These are phyloP conservation scores for Philhelius pedissequus DNA, from an alignment of 2,888 invertebrate species.

Conservation along the genomic window DNA sequence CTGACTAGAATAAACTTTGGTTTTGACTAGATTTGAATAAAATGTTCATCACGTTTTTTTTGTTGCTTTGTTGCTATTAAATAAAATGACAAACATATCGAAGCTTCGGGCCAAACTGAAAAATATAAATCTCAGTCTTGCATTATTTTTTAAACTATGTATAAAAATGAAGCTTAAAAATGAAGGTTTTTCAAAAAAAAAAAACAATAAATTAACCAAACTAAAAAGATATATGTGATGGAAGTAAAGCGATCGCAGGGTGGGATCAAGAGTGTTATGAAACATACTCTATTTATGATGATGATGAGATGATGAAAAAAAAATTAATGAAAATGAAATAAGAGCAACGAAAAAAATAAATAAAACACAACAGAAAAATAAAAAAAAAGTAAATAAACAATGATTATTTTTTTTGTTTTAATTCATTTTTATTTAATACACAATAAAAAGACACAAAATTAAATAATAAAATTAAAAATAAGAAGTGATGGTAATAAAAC, in stretches of 20 bases:
- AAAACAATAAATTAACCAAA: background rate
- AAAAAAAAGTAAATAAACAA: conserved; percentile 59
- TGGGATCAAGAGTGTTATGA: conserved; percentile 22
- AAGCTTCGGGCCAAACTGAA: conserved; percentile 39
- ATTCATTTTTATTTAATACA: conserved; percentile 58
- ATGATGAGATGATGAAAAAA: background rate
- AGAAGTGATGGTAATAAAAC: conserved; percentile 60
- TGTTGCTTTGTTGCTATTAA: too few species aligned
- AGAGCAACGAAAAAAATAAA: background rate
- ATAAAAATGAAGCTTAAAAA: conserved; percentile 9
- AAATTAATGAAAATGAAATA: background rate
- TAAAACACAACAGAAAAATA: conserved; percentile 29
- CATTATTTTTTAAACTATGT: conserved; percentile 18
- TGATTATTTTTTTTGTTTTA: conserved; percentile 46
- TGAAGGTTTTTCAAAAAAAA: conserved; percentile 4
- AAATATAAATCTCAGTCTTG: conserved; percentile 55
- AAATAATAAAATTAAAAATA: conserved; percentile 48
- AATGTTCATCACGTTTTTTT: background rate
- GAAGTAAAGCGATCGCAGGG: conserved; percentile 21
- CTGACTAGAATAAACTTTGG: conserved; percentile 57
- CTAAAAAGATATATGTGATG: conserved; percentile 2
- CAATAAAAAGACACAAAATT: conserved; percentile 55
- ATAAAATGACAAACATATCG: conserved; percentile 29
- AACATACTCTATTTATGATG: conserved; percentile 1
- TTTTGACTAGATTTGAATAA: conserved; percentile 30